A percentile compares a stretch with the other conserved stretches of the same genome.
phyloP scores from a whole-genome alignment of 2,113 vertebrate species.

The Dipodomys ordii region DNA sequence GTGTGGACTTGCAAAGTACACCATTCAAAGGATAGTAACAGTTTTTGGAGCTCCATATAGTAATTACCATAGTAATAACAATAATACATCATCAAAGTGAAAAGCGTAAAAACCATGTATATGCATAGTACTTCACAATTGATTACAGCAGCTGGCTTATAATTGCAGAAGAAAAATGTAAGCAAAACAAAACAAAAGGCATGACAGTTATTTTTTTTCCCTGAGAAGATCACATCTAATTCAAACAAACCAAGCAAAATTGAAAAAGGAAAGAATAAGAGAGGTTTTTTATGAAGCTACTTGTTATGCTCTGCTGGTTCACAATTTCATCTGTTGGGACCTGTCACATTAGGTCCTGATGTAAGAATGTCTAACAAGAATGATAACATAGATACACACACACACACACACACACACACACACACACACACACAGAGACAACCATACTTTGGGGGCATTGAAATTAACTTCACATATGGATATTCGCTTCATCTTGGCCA shows the following conservation, averaged over 20 bases:
- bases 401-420: background rate
- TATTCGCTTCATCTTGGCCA: conserved; percentile 24
- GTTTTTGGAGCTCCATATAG: background rate
- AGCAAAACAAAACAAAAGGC: conserved; percentile 29
- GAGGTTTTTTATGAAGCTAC: background rate
- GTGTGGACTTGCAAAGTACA: background rate
- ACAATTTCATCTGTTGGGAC: background rate
- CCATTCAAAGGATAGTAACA: background rate
- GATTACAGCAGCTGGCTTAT: background rate
- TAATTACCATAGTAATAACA: background rate
- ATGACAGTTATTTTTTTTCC: background rate
- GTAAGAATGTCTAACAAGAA: background rate
- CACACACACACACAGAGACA: background rate
- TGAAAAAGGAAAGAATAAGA: background rate
- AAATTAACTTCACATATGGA: background rate
- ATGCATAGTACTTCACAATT: background rate
- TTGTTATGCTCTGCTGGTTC: conserved; percentile 16
- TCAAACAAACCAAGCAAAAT: conserved; percentile 42
- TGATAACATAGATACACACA: background rate
- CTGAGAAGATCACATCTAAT: background rate
- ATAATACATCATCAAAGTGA: background rate
- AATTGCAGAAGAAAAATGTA: conserved; percentile 15
- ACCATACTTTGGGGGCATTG: fast-evolving
- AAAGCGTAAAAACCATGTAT: background rate
- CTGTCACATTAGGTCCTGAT: conserved; percentile 19